These are phyloP conservation scores for Chironomus striatipennis DNA, from an alignment of 1,140 invertebrate species.

Conservation along the genomic window DNA sequence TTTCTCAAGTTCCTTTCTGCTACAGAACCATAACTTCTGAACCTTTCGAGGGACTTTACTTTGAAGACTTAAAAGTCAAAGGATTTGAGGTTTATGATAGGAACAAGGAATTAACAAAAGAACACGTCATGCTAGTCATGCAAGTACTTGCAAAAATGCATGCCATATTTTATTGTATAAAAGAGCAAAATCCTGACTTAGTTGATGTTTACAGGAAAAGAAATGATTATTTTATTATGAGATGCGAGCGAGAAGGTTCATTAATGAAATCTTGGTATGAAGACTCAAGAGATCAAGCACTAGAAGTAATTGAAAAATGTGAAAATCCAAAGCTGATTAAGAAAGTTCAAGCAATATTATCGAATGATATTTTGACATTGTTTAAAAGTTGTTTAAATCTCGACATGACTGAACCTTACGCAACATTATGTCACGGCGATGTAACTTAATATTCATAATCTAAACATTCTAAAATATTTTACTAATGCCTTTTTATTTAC, in stretches of 20 bases:
- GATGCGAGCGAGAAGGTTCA: constrained; percentile 28
- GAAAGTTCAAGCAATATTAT: constrained; percentile 30
- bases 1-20: constrained; percentile 28
- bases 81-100: constrained; percentile 35
- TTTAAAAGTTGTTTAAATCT: constrained; percentile 28
- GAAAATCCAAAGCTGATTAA: constrained; percentile 24
- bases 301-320: constrained; percentile 27
- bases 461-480: background rate
- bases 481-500: background rate
- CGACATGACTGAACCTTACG: constrained; percentile 35
- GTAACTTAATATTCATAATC: background rate
- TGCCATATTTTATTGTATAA: constrained; percentile 37
- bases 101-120: constrained; percentile 35
- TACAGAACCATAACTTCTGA: constrained; percentile 30
- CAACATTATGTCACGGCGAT: constrained; percentile 47
- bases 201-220: constrained; percentile 24
- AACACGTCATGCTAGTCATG: constrained; percentile 35
- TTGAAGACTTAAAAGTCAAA: constrained; percentile 39
- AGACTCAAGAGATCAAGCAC: constrained; percentile 31
- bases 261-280: constrained; percentile 31
- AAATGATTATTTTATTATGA: constrained; percentile 35
- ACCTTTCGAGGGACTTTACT: constrained; percentile 31
- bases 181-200: constrained; percentile 27
- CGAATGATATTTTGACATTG: constrained; percentile 29
- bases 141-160: constrained; percentile 39